Evolutionary conservation across 1,140 invertebrate genomes (phyloP), one percentile per base, ranked within the genome.

Genomic region (Lycorma delicatula): DNA sequence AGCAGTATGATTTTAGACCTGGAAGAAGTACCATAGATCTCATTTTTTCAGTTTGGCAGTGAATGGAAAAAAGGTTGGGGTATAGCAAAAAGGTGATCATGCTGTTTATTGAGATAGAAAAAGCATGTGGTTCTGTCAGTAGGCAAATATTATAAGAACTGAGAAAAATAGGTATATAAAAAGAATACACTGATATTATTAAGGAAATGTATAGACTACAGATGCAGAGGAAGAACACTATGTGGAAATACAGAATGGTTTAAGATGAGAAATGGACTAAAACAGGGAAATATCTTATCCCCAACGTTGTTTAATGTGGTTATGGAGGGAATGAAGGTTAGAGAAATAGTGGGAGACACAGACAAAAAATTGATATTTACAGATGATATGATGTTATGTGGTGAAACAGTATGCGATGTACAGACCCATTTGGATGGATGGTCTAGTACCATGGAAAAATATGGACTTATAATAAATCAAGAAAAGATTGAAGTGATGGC

Each of bases 311-410:
- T 44, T 11, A 18, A 44, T 18, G n/a, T 44, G 23, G 41, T 44
- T 11, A 44, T 44, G 41, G 41, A 44, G 23, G 41, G 41, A 44
- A 44, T 44, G 41, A 16, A 44, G 23, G 41, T 44, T 5, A 3
- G 41, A 44, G 41, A 16, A 22, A 9, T 20, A 44, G 41, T 44
- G 4, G 41, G 41, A 44, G 41, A 44, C 18, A 12, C 7, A 22
- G 41, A 44, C 23, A 44, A 44, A 22, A 44, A 44, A 44, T 20
- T 44, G 41, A 44, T 44, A 44, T 44, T 44, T 44, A 22, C 41
- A 11, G 41, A 44, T 44, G 41, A 44, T 44, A 44, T 44, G 41
- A 44, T 44, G 41, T 20, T 44, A 4, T 44, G 41, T 16, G n/a
- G 41, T 20, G 41, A 44, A 44, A 44, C 41, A 44, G 41, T 44